A percentile compares a stretch with the other conserved stretches of the same genome.
Evolutionary conservation across 2,113 vertebrate species (phyloP).

Genomic region (Chloropsis hardwickii): DNA sequence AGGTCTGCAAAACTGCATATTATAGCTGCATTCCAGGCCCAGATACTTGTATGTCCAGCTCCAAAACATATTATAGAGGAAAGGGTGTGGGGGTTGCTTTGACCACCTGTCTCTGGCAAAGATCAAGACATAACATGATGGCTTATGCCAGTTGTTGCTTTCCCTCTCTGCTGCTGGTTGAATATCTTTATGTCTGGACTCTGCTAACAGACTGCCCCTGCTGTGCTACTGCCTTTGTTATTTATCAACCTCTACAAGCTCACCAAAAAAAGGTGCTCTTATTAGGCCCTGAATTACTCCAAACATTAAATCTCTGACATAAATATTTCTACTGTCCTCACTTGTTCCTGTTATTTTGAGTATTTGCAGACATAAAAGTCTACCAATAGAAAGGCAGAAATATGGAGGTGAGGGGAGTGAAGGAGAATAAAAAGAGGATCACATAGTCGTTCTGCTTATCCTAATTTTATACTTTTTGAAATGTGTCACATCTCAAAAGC

Average conservation of each 20-base stretch:
- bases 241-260: constrained; percentile 27
- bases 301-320: constrained; percentile 27
- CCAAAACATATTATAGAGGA: background rate
- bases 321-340: constrained; percentile 25
- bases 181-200: background rate
- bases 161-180: constrained; percentile 9
- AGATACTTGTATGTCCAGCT: background rate
- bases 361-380: background rate
- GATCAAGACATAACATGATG: constrained; percentile 56
- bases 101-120: constrained; percentile 64
- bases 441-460: background rate
- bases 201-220: background rate
- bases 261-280: background rate
- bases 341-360: background rate
- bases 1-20: constrained; percentile 3
- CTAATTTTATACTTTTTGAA: constrained; percentile 47
- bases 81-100: constrained; percentile 20
- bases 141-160: constrained; percentile 69
- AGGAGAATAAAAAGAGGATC: background rate
- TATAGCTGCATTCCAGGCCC: constrained; percentile 26
- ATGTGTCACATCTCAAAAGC: background rate
- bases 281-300: constrained; percentile 10
- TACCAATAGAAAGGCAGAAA: background rate
- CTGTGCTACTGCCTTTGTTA: background rate
- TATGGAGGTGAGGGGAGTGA: background rate